Evolutionary conservation across 2,888 invertebrate species (phyloP), one percentile per base, ranked within the genome.

Genomic region (Operophtera brumata): DNA sequence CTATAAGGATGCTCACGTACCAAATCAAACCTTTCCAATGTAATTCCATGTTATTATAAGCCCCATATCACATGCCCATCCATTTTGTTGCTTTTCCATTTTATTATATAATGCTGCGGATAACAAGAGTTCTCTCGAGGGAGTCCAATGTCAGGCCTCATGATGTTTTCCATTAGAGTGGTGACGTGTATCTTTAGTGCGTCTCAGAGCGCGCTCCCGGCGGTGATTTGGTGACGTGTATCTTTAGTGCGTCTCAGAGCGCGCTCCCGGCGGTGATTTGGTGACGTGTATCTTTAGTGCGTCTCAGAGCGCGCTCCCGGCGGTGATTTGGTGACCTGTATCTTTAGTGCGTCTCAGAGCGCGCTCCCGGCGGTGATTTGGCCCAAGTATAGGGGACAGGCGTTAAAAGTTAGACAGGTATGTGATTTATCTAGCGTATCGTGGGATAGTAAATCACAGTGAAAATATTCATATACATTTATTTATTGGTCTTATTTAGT

Each of bases 151-250:
- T 82, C 82, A 80, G 61, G 69, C 57, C 71, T 73, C 73, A 67
- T 78, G 80, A 83, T 82, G 79, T 78, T 79, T 80, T 79, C 80
- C 80, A 82, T 83, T 83, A 83, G 71, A 69, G 66, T 64, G 66
- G 67, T 77, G 81, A 80, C 79, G 67, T 73, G 70, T 69, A 65
- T 69, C 70, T 70, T 71, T 76, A 72, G 72, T 71, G 71, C 70
- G 72, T 62, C 70, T 68, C 67, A 54, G 58, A 65, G 53, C 61
- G 59, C 47, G 61, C 64, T 68, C 75, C 74, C 73, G 42, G 13
- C 60, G n/a, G n/a, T n/a, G n/a, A n/a, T n/a, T n/a, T 64, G 66
- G 67, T 77, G 81, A 80, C 79, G 67, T 73, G 70, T 69, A 65
- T 69, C 70, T 70, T 71, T 75, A 72, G 72, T 71, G 71, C 70